These are phyloP conservation scores for Malurus cyaneus DNA, from an alignment of 2,113 vertebrate genomes.

Conservation along the genomic window DNA sequence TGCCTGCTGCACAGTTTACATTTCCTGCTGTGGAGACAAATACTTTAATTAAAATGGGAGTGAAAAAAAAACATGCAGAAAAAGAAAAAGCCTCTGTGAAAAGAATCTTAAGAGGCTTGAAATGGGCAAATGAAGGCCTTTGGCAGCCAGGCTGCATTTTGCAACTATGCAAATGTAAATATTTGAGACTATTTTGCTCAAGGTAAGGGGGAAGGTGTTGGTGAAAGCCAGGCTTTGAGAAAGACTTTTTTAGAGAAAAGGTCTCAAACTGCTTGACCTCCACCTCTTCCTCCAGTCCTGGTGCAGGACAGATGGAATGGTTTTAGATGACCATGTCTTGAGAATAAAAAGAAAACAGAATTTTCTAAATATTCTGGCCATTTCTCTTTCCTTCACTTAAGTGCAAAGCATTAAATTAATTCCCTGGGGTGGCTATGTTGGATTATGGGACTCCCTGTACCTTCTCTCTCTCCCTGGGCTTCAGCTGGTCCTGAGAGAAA, in stretches of 20 bases:
- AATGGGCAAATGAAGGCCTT: neutral
- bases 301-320: neutral
- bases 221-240: neutral
- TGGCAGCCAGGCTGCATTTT: neutral
- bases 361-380: neutral
- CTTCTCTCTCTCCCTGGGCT: neutral
- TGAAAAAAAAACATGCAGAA: neutral
- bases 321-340: neutral
- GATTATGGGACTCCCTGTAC: neutral
- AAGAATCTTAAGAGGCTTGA: neutral
- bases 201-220: neutral
- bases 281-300: neutral
- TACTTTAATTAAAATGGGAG: constrained; percentile 46
- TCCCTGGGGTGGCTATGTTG: neutral
- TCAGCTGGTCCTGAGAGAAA: neutral
- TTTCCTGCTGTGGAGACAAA: constrained; percentile 72
- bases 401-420: neutral
- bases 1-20: constrained; percentile 61
- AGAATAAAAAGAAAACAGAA: neutral
- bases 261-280: neutral
- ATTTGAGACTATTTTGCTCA: neutral
- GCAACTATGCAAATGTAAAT: neutral
- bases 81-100: neutral
- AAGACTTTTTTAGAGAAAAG: neutral
- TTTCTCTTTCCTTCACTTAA: neutral